Percentiles rank a stretch among this genome's conserved stretches.
Evolutionary conservation across 1,140 invertebrate species (phyloP).

Genomic region (Drosophila ficusphila): DNA sequence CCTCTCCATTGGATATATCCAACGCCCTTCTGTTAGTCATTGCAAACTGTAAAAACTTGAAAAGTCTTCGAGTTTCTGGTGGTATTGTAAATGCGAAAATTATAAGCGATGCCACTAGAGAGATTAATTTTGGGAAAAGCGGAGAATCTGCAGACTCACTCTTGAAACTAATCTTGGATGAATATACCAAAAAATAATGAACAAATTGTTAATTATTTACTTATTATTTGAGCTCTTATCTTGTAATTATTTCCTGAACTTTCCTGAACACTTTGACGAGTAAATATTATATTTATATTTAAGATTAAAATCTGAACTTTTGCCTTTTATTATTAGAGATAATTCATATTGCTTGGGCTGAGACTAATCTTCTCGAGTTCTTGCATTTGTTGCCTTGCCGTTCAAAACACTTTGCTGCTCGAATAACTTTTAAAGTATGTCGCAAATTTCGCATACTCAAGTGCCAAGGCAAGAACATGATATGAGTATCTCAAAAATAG

Average conservation of each 20-base stretch:
- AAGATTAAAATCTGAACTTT: too few relatives aligned
- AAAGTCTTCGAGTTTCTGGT: conserved; percentile 29
- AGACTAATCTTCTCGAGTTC: conserved; percentile 26
- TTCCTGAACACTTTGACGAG: too few relatives aligned
- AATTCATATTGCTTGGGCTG: background rate
- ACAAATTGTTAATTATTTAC: too few relatives aligned
- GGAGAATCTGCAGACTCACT: too few relatives aligned
- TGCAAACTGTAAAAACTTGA: conserved; percentile 36
- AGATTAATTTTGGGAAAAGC: too few relatives aligned
- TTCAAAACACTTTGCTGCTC: background rate
- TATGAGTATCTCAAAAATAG: conserved; percentile 53
- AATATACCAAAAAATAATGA: too few relatives aligned
- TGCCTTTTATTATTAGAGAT: background rate
- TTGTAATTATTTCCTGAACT: too few relatives aligned
- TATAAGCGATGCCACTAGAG: conserved; percentile 26
- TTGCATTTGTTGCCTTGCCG: background rate
- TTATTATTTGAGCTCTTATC: too few relatives aligned
- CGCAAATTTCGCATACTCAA: conserved; percentile 41
- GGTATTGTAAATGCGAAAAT: conserved; percentile 27
- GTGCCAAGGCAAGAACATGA: conserved; percentile 42
- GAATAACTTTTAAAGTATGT: conserved; percentile 35
- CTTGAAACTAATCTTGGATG: too few relatives aligned
- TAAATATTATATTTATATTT: too few relatives aligned
- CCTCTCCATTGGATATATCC: conserved; percentile 40
- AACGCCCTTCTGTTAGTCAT: conserved; percentile 39